Conservation (phyloP, 2,113 vertebrate genomes). For the Alexandromys fortis region DNA sequence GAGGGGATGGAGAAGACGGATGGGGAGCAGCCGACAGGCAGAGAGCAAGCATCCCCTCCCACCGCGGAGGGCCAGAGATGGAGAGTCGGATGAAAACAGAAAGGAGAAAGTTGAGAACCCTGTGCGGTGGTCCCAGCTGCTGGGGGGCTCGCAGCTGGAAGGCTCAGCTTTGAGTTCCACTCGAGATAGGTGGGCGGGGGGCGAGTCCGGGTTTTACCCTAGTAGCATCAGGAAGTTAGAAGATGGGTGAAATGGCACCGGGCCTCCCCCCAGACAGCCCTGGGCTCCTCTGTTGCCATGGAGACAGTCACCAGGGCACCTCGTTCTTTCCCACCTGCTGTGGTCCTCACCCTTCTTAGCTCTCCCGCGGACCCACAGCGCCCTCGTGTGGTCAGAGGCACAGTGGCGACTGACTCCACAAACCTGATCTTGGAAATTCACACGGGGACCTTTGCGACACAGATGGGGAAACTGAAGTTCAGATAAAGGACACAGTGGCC, state of each 20-base stretch:
- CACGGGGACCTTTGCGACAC: background rate
- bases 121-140: background rate
- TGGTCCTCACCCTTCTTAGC: background rate
- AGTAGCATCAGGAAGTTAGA: background rate
- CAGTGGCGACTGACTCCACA: background rate
- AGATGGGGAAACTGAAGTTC: background rate
- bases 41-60: background rate
- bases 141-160: too few species aligned
- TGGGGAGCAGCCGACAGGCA: background rate
- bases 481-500: background rate
- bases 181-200: background rate
- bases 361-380: background rate
- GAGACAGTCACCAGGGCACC: constrained; percentile 41
- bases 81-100: background rate
- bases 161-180: background rate
- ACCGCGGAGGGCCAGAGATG: too few species aligned
- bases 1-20: background rate
- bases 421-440: background rate
- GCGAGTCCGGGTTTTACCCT: background rate
- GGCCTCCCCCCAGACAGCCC: background rate
- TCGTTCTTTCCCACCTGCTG: background rate
- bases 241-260: background rate
- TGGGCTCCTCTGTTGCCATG: constrained; percentile 47
- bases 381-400: constrained; percentile 60
- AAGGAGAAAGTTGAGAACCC: background rate